Percentiles rank a stretch among this genome's conserved stretches.
Conservation (phyloP, 2,797 vertebrate genomes). For the Sylvia borin region DNA sequence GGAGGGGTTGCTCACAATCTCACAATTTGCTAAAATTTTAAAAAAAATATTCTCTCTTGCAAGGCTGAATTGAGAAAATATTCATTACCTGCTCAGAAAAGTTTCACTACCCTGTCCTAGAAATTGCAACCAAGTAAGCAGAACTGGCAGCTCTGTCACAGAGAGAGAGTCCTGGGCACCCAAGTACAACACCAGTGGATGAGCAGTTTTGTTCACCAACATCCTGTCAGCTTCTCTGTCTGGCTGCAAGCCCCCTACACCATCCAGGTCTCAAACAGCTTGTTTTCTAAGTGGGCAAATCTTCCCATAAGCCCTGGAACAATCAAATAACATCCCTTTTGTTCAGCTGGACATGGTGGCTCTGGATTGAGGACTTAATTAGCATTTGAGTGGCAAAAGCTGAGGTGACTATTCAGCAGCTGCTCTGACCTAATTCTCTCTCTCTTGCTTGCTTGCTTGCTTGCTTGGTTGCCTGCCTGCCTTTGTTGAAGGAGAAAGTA, state of each 20-base stretch:
- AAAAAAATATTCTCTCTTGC: neutral
- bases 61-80: neutral
- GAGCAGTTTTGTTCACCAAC: neutral
- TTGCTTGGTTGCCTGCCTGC: no score
- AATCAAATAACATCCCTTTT: neutral
- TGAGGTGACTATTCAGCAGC: neutral
- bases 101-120: neutral
- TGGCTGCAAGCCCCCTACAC: neutral
- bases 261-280: neutral
- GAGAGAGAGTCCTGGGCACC: neutral
- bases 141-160: neutral
- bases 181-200: neutral
- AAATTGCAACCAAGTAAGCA: neutral
- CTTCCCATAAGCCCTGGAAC: neutral
- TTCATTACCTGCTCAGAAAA: rapidly evolving
- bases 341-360: neutral
- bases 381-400: neutral
- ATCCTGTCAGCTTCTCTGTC: neutral
- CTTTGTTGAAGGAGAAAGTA: neutral
- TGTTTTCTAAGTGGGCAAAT: neutral
- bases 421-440: neutral
- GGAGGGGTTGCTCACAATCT: neutral
- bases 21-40: neutral
- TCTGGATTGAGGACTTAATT: neutral
- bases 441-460: neutral